Evolutionary conservation across 2,888 invertebrate genomes (phyloP), one percentile per base, ranked within the genome.

Genomic region (Orchesellides sinensis): DNA sequence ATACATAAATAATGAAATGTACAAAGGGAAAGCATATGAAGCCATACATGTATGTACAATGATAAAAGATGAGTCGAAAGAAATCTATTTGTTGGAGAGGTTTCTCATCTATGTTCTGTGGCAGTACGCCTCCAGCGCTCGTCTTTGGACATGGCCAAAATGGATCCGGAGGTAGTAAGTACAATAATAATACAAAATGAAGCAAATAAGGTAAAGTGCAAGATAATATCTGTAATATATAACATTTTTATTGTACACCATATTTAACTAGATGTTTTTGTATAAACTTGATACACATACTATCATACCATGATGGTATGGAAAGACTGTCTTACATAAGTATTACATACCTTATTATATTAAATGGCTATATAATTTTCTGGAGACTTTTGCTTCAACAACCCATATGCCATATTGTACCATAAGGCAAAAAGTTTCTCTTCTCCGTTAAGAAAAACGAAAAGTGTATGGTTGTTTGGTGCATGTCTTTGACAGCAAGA

Each of bases 21-120:
- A 49, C 10, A 49, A 49, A 12, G 49, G 5, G 27, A 10, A 23
- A 56, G 56, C 56, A 25, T 49, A 49, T 49, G 17, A 17, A 49
- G 49, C 21, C 25, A 21, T 17, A 49, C 49, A 63, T 40, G 35
- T 56, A 63, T 40, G 35, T 56, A 47, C 49, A 69, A 78, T 78
- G 61, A 69, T 69, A 69, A 69, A 69, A 78, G 69, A 78, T 78
- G 78, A 78, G 61, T 69, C 47, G 35, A 68, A 59, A 21, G 63
- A 61, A 69, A 68, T 77, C 68, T 68, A n/a, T n/a, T n/a, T n/a
- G n/a, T n/a, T n/a, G n/a, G n/a, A n/a, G n/a, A n/a, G n/a, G n/a
- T n/a, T n/a, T n/a, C n/a, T 29, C 66, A 21, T 66, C 45, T 21
- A 63, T 17, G 49, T 75, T 54, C 74, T 52, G 29, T n/a, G 19